Base-by-base conservation (phyloP, 1,140 invertebrate genomes). In the Psix sp. region DNA sequence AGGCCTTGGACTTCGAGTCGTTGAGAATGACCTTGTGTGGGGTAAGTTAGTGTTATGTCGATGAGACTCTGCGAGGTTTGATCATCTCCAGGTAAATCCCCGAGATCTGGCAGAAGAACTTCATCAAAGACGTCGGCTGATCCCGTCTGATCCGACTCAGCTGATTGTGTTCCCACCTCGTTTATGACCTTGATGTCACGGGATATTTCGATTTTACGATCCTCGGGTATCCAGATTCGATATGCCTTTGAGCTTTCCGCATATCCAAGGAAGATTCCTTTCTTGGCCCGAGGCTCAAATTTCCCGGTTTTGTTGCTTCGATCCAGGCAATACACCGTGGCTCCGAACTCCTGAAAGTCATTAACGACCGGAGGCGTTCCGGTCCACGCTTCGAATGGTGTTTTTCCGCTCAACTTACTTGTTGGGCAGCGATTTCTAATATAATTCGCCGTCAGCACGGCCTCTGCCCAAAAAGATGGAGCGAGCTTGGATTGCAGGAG, bases 381-480 rank as follows among this genome's bases (percentile, higher is more conserved):
- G 0, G 15, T 48, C 49, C 49, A 48, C 0, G n/a, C 13, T 7
- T 54, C 60, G 9, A 38, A 39, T 6, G 48, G 49, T 0, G 24
- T 54, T 0, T n/a, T 21, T 2, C 15, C 33, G 9, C 39, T 14
- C 0, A 65, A 29, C 0, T 13, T n/a, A 7, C 26, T 65, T 3
- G 33, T 65, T 3, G 60, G 20, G n/a, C 49, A 38, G 7, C 49
- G 31, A 11, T 65, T 65, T 14, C 49, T 5, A 6, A 54, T 54
- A 52, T 74, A 66, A 48, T 72, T 66, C 36, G 74, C 39, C 29
- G 72, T 66, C 48, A 65, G 14, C 13, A 77, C 54, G 62, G 73
- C 57, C 80, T 75, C 52, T 43, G 56, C 56, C 71, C 74, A 74
- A 67, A 76, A 76, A 1, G 35, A 24, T 33, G 45, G 45, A 9